Percentiles rank a stretch among this genome's conserved stretches.
Conservation (phyloP, 2,113 vertebrate species). For the Entelurus aequoreus region DNA sequence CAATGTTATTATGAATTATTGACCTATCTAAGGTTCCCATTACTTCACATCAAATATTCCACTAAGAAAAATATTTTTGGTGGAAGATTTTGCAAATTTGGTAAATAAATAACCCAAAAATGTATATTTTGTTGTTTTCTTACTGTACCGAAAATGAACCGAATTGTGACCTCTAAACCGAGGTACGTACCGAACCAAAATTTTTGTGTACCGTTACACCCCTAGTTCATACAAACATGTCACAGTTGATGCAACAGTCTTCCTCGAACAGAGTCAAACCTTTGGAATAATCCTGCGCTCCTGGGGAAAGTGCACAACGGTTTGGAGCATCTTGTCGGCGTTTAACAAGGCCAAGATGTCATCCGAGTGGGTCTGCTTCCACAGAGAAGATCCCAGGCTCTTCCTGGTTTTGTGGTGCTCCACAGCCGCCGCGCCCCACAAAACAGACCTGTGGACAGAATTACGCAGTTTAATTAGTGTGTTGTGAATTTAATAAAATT, state of each 20-base stretch:
- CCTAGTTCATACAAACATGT: neutral
- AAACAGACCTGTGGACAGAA: slow-evolving; percentile 70
- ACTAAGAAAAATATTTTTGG: too few relatives aligned
- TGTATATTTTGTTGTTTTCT: too few relatives aligned
- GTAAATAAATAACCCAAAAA: too few relatives aligned
- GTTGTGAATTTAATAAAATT: too few relatives aligned
- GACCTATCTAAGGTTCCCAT: too few relatives aligned
- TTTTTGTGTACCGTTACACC: too few relatives aligned
- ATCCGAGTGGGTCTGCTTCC: slow-evolving; percentile 87
- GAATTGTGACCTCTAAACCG: too few relatives aligned
- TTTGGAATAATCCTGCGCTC: slow-evolving; percentile 72
- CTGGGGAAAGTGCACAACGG: slow-evolving; percentile 82
- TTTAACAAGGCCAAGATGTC: slow-evolving; percentile 83
- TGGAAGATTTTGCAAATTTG: too few relatives aligned
- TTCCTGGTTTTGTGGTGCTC: slow-evolving; percentile 88
- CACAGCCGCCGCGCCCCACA: slow-evolving; percentile 90
- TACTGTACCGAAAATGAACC: too few relatives aligned
- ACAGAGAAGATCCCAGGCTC: slow-evolving; percentile 85
- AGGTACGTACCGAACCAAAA: too few relatives aligned
- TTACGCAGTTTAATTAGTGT: neutral
- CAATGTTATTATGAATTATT: too few relatives aligned
- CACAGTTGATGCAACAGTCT: neutral
- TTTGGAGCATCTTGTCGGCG: slow-evolving; percentile 78
- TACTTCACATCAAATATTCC: too few relatives aligned
- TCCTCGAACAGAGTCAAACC: slow-evolving; percentile 46